Evolutionary conservation across 64 coral and sea anemone genomes (phyloP).

Genomic region (Porites lutea): DNA sequence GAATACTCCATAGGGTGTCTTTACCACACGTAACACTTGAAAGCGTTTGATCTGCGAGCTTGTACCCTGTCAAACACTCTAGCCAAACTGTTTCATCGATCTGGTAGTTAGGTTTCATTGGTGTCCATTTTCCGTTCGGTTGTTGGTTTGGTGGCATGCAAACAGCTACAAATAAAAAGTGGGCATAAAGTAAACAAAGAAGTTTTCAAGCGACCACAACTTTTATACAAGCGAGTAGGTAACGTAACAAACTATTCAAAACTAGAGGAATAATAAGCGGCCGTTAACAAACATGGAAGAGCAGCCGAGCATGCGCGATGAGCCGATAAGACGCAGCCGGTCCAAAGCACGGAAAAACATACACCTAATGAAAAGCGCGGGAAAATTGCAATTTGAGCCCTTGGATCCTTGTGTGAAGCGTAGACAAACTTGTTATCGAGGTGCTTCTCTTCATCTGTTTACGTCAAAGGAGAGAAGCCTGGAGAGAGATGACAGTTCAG

Average conservation of each 20-base stretch:
- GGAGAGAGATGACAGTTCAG: too few relatives aligned
- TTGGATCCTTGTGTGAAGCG: too few relatives aligned
- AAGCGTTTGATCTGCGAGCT: background rate
- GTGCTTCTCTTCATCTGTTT: too few relatives aligned
- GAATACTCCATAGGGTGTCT: slow-evolving; percentile 26
- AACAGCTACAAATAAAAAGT: slow-evolving; percentile 33
- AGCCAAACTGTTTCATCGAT: slow-evolving; percentile 24
- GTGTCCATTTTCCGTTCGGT: slow-evolving; percentile 45
- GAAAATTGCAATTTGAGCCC: background rate
- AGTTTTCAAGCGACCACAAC: too few relatives aligned
- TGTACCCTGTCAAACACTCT: slow-evolving; percentile 37
- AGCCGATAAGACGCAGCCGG: too few relatives aligned
- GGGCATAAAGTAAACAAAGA: too few relatives aligned
- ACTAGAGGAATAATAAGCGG: background rate
- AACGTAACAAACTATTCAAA: too few relatives aligned
- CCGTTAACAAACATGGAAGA: background rate
- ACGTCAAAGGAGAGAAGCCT: too few relatives aligned
- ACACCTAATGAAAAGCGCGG: background rate
- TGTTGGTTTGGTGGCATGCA: slow-evolving; percentile 26
- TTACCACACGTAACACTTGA: slow-evolving; percentile 30
- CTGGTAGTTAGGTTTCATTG: slow-evolving; percentile 16
- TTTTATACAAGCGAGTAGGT: too few relatives aligned
- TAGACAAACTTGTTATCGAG: too few relatives aligned
- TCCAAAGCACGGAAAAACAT: too few relatives aligned
- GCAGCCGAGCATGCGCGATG: too few relatives aligned